Percentiles rank a stretch among this genome's conserved stretches.
phyloP scores from a whole-genome alignment of 2,113 vertebrate genomes.

The Proterorhinus semilunaris region DNA sequence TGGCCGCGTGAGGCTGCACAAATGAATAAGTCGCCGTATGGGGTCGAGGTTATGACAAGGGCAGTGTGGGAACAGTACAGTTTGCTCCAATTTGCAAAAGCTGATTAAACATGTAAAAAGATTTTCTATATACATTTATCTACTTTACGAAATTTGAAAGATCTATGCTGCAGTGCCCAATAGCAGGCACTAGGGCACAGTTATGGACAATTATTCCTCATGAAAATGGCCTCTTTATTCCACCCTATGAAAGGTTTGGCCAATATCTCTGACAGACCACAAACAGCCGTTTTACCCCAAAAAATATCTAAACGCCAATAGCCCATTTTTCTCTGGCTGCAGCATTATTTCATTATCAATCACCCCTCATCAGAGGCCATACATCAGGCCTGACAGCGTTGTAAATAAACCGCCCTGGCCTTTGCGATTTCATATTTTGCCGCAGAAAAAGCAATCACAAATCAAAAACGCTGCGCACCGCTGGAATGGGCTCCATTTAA shows the following conservation, averaged over 20 bases:
- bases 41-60: neutral
- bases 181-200: too few species aligned
- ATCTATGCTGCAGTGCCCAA: too few species aligned
- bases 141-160: too few species aligned
- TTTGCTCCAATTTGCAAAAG: neutral
- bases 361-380: constrained; percentile 2
- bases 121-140: too few species aligned
- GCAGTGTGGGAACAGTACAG: neutral
- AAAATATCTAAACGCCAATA: constrained; percentile 1
- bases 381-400: neutral
- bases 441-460: constrained; percentile 31
- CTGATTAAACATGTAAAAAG: neutral
- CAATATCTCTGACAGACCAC: neutral
- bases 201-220: too few species aligned
- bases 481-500: constrained; percentile 53
- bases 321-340: neutral
- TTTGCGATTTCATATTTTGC: neutral
- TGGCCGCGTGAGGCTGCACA: neutral
- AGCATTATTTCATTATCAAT: constrained; percentile 12
- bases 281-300: neutral
- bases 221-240: neutral
- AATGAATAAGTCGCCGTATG: neutral
- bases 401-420: constrained; percentile 19
- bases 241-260: neutral
- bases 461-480: constrained; percentile 24